Conservation (phyloP, 2,797 vertebrate species). For the Hippoglossus hippoglossus region DNA sequence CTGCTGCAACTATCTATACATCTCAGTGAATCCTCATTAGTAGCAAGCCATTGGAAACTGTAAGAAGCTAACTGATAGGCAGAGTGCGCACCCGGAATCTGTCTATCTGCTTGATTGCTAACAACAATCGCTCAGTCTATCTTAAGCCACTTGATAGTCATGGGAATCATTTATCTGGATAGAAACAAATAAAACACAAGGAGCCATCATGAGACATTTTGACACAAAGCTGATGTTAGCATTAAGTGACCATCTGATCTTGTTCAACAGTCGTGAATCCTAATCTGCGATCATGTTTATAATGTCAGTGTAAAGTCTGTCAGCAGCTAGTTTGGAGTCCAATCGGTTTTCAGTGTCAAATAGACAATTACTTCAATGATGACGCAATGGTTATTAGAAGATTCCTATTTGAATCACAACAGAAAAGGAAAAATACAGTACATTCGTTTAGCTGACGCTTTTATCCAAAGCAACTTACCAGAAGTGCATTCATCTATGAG, state of each 20-base stretch:
- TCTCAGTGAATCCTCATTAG: fast-evolving
- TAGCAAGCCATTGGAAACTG: neutral
- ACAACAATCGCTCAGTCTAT: conserved; percentile 4
- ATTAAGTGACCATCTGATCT: neutral
- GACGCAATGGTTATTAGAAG: neutral
- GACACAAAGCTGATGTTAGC: neutral
- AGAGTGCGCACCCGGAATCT: neutral
- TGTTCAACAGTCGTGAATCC: neutral
- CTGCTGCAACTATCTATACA: neutral
- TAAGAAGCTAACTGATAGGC: conserved; percentile 5
- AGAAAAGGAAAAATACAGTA: no score
- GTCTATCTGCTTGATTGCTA: conserved; percentile 39
- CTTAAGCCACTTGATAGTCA: neutral
- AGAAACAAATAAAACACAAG: neutral
- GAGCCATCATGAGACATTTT: no score
- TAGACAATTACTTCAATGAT: no score
- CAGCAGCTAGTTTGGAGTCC: neutral
- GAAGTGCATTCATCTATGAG: no score
- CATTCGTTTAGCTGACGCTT: no score
- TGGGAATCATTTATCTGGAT: neutral
- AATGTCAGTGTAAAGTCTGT: neutral
- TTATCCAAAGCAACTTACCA: no score
- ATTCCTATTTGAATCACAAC: neutral
- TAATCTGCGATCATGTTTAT: neutral
- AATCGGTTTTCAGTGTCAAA: neutral